Evolutionary conservation across 2,113 vertebrate species (phyloP), one percentile per base, ranked within the genome.

Genomic region (Regulus satrapa): DNA sequence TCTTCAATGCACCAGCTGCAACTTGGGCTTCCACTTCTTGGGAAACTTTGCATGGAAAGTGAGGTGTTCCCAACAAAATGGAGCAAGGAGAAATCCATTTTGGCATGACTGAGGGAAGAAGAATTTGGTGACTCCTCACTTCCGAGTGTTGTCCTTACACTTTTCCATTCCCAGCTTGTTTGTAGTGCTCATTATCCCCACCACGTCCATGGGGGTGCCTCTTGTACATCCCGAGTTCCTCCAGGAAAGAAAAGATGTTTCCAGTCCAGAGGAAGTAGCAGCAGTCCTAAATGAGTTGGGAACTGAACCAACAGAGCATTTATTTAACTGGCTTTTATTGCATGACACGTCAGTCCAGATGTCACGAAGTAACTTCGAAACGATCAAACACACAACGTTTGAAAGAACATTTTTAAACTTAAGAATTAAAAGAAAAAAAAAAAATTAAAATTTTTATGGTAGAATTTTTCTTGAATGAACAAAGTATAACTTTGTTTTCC

Each of bases 401-500:
- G 63, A 95, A 73, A 58, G 66, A 25, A 73, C 78, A 12, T 88
- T 94, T 95, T 88, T 72, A 61, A 88, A 90, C 62, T 87, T 85
- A 26, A 61, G 40, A 61, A 86, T 62, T 71, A 59, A 61, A 5
- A 31, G 48, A 40, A 9, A 6, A 11, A 24, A 43, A 54, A 75
- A 73, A 69, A 74, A 14, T 8, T 43, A 26, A 8, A 21, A 12
- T 88, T 92, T 95, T 93, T 85, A 91, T 82, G 73, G 89, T 80
- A 96, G 64, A 92, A 62, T 86, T 94, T 96, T 96, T 95, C 92
- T 96, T 77, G 93, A 89, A 91, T 4, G 46, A 97, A 84, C 87
- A 91, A 96, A 97, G 93, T 96, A 86, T 82, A 75, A 93, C 95
- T 93, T 94, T 88, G 94, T 95, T 95, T 97, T 93, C 85, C 85